Percentiles rank a stretch among this genome's conserved stretches.
phyloP scores from a whole-genome alignment of 2,797 vertebrate species.

The Aeoliscus strigatus region DNA sequence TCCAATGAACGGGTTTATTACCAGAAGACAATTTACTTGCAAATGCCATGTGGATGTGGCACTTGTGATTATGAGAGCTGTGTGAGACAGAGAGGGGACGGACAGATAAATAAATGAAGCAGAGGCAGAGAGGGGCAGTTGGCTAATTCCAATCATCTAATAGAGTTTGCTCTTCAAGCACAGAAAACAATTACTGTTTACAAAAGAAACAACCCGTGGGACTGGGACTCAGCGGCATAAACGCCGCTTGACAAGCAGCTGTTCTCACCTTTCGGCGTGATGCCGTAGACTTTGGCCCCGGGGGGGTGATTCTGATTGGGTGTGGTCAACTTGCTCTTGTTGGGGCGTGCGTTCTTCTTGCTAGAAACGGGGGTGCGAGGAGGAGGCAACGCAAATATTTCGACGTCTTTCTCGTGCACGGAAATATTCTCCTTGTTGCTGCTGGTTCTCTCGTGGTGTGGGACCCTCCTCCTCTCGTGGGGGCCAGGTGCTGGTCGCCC shows the following conservation, averaged over 20 bases:
- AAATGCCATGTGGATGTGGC: slow-evolving; percentile 69
- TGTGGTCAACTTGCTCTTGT: slow-evolving; percentile 65
- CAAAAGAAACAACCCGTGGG: slow-evolving; percentile 20
- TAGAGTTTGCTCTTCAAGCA: slow-evolving; percentile 36
- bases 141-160: slow-evolving; percentile 57
- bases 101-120: slow-evolving; percentile 48
- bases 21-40: slow-evolving; percentile 74
- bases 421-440: slow-evolving; percentile 84
- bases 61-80: slow-evolving; percentile 64
- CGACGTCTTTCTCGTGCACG: slow-evolving; percentile 57
- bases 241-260: not conserved
- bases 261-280: slow-evolving; percentile 72
- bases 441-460: slow-evolving; percentile 49
- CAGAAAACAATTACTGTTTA: slow-evolving; percentile 49
- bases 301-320: slow-evolving; percentile 57
- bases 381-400: slow-evolving; percentile 74
- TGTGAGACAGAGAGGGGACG: slow-evolving; percentile 20
- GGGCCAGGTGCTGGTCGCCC: slow-evolving; percentile 29
- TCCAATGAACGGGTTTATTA: slow-evolving; percentile 66
- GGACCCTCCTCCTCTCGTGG: slow-evolving; percentile 40
- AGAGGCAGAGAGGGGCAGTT: slow-evolving; percentile 36
- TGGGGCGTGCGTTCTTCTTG: slow-evolving; percentile 63
- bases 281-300: slow-evolving; percentile 16
- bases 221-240: slow-evolving; percentile 2
- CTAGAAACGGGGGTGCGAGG: slow-evolving; percentile 72